Evolutionary conservation across 1,140 invertebrate species (phyloP).

Genomic region (Cotesia chilonis): DNA sequence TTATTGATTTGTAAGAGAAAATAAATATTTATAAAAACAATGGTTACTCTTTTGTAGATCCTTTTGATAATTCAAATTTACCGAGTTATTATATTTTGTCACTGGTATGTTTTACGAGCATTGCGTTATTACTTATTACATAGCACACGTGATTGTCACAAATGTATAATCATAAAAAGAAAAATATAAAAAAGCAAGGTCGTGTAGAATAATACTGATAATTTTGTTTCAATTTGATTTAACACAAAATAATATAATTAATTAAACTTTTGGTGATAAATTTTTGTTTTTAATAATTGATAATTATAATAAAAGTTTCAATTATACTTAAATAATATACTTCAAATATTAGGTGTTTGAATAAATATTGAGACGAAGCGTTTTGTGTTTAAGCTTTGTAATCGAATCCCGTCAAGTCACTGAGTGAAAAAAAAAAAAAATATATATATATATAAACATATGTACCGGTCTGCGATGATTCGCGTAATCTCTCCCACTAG

Average conservation of each 20-base stretch:
- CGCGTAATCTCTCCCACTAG: slow-evolving; percentile 37
- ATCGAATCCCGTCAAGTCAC: slow-evolving; percentile 37
- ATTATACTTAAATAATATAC: no score
- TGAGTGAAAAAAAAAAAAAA: slow-evolving; percentile 32
- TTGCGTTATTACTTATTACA: slow-evolving; percentile 22
- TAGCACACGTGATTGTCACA: slow-evolving; percentile 18
- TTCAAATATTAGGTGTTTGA: neutral
- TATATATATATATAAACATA: slow-evolving; percentile 8
- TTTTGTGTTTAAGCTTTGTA: slow-evolving; percentile 20
- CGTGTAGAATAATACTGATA: slow-evolving; percentile 10
- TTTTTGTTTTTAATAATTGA: neutral
- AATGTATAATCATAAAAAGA: slow-evolving; percentile 6
- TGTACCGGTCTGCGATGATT: slow-evolving; percentile 18
- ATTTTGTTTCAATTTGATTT: neutral
- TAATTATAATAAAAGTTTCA: neutral
- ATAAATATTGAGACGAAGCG: neutral
- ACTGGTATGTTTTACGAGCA: neutral
- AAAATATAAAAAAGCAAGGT: slow-evolving; percentile 9
- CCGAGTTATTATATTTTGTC: no score
- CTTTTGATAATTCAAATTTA: neutral
- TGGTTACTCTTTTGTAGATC: no score
- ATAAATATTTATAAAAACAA: neutral
- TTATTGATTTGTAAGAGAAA: neutral
- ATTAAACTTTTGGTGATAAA: no score
- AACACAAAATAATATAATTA: slow-evolving; percentile 26